phyloP scores from a whole-genome alignment of 2,797 vertebrate species.

The Sebastes vulpes region DNA sequence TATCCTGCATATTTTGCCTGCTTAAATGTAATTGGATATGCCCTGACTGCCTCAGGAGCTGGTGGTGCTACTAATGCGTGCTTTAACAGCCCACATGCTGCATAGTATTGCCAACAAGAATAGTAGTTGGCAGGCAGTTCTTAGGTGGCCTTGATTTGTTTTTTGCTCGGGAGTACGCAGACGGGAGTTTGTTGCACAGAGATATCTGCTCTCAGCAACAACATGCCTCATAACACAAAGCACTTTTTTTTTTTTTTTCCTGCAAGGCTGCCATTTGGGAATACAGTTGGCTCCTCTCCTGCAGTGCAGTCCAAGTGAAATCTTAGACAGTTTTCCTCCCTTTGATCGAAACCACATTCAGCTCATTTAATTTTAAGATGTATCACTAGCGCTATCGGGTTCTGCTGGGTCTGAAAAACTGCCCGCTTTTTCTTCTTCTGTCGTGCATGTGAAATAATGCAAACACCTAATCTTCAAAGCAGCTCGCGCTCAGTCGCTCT shows the following conservation, averaged over 20 bases:
- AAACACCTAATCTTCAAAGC: conserved; percentile 83
- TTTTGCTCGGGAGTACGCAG: conserved; percentile 31
- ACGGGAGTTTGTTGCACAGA: conserved; percentile 56
- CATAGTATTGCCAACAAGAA: conserved; percentile 55
- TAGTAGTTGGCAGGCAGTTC: conserved; percentile 65
- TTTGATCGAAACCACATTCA: conserved; percentile 65
- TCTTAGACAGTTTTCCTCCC: conserved; percentile 47
- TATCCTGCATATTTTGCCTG: conserved; percentile 45
- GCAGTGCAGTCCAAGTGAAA: conserved; percentile 61
- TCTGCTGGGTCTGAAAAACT: conserved; percentile 57
- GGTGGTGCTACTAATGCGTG: conserved; percentile 34
- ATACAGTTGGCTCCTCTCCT: conserved; percentile 56
- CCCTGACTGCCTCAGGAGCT: conserved; percentile 46
- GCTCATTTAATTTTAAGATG: conserved; percentile 71
- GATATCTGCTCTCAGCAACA: conserved; percentile 64
- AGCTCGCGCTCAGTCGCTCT: conserved; percentile 66
- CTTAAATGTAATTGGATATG: conserved; percentile 59
- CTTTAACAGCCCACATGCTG: conserved; percentile 57
- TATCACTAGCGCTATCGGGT: conserved; percentile 60
- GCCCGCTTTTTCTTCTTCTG: conserved; percentile 34
- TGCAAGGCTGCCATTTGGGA: conserved; percentile 48
- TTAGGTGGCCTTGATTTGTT: conserved; percentile 68
- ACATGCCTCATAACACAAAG: conserved; percentile 65
- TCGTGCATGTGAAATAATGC: conserved; percentile 74
- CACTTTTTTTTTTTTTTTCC: conserved; percentile 29